phyloP scores from a whole-genome alignment of 2,113 vertebrate species.

The Daboia siamensis region DNA sequence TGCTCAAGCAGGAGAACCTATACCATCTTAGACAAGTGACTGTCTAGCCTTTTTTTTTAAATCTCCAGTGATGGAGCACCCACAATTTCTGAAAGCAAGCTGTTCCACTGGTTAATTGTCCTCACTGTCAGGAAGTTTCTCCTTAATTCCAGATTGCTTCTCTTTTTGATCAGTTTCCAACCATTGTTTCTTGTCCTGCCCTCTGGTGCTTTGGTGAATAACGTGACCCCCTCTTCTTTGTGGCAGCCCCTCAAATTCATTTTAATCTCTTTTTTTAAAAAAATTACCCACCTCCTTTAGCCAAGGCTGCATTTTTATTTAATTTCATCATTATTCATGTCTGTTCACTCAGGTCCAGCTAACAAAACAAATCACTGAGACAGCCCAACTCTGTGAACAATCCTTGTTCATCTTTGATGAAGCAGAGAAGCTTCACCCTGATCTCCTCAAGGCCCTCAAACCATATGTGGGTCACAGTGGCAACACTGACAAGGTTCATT shows the following conservation, averaged over 20 bases:
- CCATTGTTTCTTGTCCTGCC: no score
- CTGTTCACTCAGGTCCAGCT: conserved; percentile 75
- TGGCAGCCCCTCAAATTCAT: background rate
- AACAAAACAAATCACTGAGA: conserved; percentile 74
- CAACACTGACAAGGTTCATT: conserved; percentile 57
- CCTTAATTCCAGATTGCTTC: no score
- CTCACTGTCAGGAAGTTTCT: no score
- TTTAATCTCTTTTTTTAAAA: background rate
- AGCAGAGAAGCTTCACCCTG: conserved; percentile 86
- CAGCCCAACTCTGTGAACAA: conserved; percentile 78
- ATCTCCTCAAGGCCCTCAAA: conserved; percentile 83
- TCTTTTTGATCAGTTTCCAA: no score
- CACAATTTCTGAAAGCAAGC: no score
- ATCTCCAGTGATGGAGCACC: no score
- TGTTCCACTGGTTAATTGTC: no score
- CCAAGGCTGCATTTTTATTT: background rate
- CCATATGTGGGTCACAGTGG: conserved; percentile 75
- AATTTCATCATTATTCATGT: background rate
- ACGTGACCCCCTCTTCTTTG: no score
- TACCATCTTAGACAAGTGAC: no score
- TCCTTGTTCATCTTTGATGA: conserved; percentile 92
- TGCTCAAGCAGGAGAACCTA: no score
- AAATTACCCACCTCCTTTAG: background rate
- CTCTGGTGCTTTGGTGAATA: no score
- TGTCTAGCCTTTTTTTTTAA: no score